Evolutionary conservation across 2,888 invertebrate genomes (phyloP), one percentile per base, ranked within the genome.

Genomic region (Torymus texanus): DNA sequence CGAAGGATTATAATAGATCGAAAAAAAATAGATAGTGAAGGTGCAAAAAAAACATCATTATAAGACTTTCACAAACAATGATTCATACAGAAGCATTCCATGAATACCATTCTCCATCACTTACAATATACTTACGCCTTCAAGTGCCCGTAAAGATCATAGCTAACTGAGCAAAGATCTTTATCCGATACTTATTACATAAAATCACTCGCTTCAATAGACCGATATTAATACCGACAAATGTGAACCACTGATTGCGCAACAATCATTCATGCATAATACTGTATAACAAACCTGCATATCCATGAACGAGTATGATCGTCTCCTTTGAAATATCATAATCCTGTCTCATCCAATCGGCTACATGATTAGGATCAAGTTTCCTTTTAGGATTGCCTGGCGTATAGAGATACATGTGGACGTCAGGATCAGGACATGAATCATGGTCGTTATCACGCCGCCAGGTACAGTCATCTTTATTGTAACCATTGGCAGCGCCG

Each of bases 241-340:
- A 41, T 8, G 41, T 41, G 10, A 41, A 41, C 41, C 41, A 41
- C 8, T 8, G 41, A 5, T 41, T 41, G 8, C 41, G 0, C 8
- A 41, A 41, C 41, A 8, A 41, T 41, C 41, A 41, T 5, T 41
- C 41, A 41, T 8, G 41, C 41, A 8, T 8, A 18, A 16, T 18
- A 14, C 53, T 18, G 51, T 53, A n/a, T 5, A 18, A 55, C 81
- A 24, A 71, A 89, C 89, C 95, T 0, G 95, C 95, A 87, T 95
- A 96, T 1, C 95, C 95, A 85, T 96, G 95, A 41, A 95, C 91
- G 24, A 95, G 88, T 71, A 95, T 89, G 29, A 95, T 92, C 82
- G 94, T 94, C 84, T 95, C 95, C 83, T 93, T 94, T 0, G 92
- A 90, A 0, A 94, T 92, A 85, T 95, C 94, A 92, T 94, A 95